Evolutionary conservation across 1,140 invertebrate genomes (phyloP).

Genomic region (Conus ventricosus): DNA sequence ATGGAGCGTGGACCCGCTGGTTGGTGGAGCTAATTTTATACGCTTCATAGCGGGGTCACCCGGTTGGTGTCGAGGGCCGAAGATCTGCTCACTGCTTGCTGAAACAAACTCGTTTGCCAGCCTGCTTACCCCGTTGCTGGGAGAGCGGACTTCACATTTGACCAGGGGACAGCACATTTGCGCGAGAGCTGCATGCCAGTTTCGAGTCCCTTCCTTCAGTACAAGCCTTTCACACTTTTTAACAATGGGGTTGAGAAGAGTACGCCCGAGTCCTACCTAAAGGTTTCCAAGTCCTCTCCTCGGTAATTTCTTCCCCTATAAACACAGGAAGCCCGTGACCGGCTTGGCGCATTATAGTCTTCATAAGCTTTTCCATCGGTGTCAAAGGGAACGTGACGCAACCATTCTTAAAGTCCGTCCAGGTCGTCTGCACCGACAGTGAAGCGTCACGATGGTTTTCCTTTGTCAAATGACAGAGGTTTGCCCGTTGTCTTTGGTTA

Average conservation of each 20-base stretch:
- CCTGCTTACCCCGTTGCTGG: no score
- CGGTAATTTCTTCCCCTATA: not conserved
- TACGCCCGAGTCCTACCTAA: not conserved
- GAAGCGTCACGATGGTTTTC: no score
- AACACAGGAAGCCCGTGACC: no score
- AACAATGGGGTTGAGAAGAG: not conserved
- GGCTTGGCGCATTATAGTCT: no score
- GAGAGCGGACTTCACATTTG: slow-evolving; percentile 1
- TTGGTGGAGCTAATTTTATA: slow-evolving; percentile 15
- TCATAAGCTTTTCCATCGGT: no score
- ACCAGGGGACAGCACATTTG: not conserved
- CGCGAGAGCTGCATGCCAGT: not conserved
- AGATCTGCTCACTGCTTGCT: not conserved
- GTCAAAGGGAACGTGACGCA: no score
- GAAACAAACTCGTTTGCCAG: not conserved
- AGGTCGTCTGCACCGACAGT: no score
- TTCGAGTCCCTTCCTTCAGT: not conserved
- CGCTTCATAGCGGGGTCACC: slow-evolving; percentile 1
- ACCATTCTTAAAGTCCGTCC: no score
- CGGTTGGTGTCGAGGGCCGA: not conserved
- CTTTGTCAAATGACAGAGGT: no score
- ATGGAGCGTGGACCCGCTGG: not conserved
- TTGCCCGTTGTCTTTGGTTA: no score
- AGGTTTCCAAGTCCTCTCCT: slow-evolving; percentile 4
- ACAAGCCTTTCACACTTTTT: not conserved